Conservation (phyloP, 1,140 invertebrate genomes). For the Zaprionus nigranus region DNA sequence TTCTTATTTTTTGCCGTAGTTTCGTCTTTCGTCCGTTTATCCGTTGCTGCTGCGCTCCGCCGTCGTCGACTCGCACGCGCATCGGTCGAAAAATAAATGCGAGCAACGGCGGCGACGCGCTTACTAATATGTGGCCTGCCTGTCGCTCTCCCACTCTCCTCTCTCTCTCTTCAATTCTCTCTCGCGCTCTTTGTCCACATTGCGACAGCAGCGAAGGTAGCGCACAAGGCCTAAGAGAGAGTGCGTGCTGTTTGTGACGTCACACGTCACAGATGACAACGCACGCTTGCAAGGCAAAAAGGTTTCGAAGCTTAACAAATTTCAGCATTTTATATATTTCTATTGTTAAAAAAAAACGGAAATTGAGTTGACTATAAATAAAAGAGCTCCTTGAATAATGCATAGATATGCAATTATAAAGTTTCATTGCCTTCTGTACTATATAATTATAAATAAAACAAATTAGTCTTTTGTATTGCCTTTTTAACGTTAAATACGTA, state of each 20-base stretch:
- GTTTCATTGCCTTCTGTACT: not conserved
- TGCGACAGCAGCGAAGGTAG: conserved; percentile 15
- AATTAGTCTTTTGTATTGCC: too few relatives aligned
- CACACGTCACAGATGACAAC: conserved; percentile 14
- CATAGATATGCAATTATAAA: not conserved
- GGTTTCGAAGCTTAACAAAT: not conserved
- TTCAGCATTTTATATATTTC: not conserved
- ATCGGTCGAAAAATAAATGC: conserved; percentile 66
- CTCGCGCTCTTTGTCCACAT: conserved; percentile 5
- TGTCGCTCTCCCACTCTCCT: conserved; percentile 7
- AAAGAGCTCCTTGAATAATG: not conserved
- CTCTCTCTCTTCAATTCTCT: conserved; percentile 4
- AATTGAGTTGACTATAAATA: not conserved
- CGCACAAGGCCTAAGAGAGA: not conserved
- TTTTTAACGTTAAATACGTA: too few relatives aligned
- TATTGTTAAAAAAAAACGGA: conserved; percentile 4
- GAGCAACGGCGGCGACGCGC: conserved; percentile 41
- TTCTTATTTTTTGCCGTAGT: conserved; percentile 17
- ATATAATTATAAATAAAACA: too few relatives aligned
- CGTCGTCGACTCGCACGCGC: conserved; percentile 57
- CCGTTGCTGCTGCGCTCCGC: conserved; percentile 34
- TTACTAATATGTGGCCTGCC: conserved; percentile 28
- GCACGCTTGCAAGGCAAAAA: not conserved
- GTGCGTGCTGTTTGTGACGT: conserved; percentile 19
- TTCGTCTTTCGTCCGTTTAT: conserved; percentile 28